Conservation (phyloP, 2,888 invertebrate species). For the Anaspis maculata region DNA sequence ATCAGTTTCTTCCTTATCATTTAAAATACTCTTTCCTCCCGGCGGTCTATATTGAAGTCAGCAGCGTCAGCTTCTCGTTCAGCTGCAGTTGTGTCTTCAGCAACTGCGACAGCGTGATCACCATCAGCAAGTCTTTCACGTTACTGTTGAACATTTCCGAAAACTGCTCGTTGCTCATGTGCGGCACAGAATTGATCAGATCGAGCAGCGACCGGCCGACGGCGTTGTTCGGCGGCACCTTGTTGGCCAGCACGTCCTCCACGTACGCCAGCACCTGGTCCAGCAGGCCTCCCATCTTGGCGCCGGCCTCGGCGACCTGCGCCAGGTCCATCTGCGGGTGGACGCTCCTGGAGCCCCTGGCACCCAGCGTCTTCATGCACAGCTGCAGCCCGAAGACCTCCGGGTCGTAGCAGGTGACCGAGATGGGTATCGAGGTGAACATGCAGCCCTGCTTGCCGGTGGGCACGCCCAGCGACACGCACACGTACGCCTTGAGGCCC, state of each 20-base stretch:
- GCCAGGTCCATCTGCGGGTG: conserved; percentile 52
- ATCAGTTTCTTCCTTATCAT: too few species aligned
- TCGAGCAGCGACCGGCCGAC: conserved; percentile 86
- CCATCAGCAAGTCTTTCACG: conserved; percentile 96
- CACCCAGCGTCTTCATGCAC: conserved; percentile 71
- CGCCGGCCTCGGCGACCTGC: conserved; percentile 77
- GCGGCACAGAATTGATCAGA: conserved; percentile 85
- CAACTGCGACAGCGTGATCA: conserved; percentile 88
- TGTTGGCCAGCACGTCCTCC: conserved; percentile 82
- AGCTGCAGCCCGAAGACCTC: conserved; percentile 78
- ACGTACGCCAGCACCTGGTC: conserved; percentile 79
- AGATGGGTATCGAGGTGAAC: conserved; percentile 93
- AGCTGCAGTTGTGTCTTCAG: conserved; percentile 94
- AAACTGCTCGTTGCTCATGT: conserved; percentile 83
- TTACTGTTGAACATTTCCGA: conserved; percentile 93
- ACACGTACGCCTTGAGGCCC: conserved; percentile 90
- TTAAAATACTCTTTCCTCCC: too few species aligned
- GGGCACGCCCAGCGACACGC: conserved; percentile 89
- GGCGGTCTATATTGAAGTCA: conserved; percentile 63
- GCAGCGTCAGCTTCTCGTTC: conserved; percentile 88
- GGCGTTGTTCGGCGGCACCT: conserved; percentile 70
- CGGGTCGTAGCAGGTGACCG: conserved; percentile 83
- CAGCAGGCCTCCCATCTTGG: conserved; percentile 65
- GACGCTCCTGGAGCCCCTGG: conserved; percentile 40
- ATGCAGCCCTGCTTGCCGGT: conserved; percentile 87